Evolutionary conservation across 2,113 vertebrate species (phyloP), one percentile per base, ranked within the genome.

Genomic region (Bos indicus): DNA sequence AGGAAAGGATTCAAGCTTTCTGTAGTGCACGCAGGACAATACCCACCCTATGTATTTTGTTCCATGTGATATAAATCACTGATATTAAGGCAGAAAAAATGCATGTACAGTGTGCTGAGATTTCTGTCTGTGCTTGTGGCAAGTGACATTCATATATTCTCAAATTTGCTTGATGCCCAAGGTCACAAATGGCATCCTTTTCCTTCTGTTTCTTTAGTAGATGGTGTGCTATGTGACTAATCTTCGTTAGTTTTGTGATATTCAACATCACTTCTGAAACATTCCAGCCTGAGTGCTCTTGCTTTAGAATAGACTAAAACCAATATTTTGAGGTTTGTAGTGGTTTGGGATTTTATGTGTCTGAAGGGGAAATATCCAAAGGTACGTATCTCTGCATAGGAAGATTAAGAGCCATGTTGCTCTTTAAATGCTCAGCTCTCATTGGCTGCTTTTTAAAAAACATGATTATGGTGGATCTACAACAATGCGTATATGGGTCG

Each of bases 201-300:
- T 88, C 92, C 85, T 97, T 96, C 97, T 67, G 59, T 59, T 93
- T 93, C 67, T 1, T n/a, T 43, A 64, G 56, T 96, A 43, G n/a
- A 94, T 77, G 36, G 64, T 95, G 62, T 93, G 30, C 80, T 86
- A 2, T 62, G 77, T 74, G 94, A 88, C 96, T 97, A 60, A 80
- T 97, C 97, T 97, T 98, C 98, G 86, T 98, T 98, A 43, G 57
- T 46, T 59, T 62, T 57, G 93, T 96, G 87, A 91, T 91, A 71
- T 97, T 88, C 96, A 77, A 28, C 87, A 95, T 94, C 51, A 93
- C 13, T 9, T 97, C 95, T 97, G 97, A 96, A 97, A 60, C 97
- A 95, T 0, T 3, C 96, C 95, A 92, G 21, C 94, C 94, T 95
- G 84, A 94, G 83, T 48, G 1, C 23, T 96, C 13, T 96, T 21